Evolutionary conservation across 2,888 invertebrate species (phyloP), one percentile per base, ranked within the genome.

Genomic region (Neoscelio sp.): DNA sequence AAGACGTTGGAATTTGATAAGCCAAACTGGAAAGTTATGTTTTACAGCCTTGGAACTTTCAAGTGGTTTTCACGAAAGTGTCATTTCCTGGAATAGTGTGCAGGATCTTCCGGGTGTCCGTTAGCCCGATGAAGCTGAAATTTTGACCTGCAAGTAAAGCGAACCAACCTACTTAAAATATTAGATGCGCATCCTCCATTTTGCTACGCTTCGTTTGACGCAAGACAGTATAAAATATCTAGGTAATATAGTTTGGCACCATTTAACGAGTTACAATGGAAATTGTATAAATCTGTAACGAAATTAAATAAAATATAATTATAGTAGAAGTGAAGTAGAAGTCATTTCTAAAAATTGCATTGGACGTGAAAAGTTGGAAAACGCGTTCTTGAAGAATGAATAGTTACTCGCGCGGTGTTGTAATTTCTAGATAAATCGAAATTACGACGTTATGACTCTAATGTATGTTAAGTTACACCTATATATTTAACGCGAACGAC

Each of bases 301-400:
- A n/a, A n/a, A n/a, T n/a, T n/a, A n/a, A n/a, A n/a, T n/a, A n/a
- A n/a, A n/a, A n/a, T n/a, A n/a, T n/a, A n/a, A n/a, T n/a, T n/a
- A n/a, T n/a, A n/a, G n/a, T n/a, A n/a, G n/a, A n/a, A n/a, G n/a
- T n/a, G n/a, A n/a, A n/a, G n/a, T n/a, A n/a, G n/a, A n/a, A n/a
- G 54, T 38, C 38, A 10, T 23, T 65, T 30, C 40, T 50, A 65
- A 65, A 65, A 65, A 23, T 65, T 38, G 10, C 50, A 50, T 28
- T 64, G 50, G 28, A 2, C 38, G 17, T 50, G 38, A 50, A 50
- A 28, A 40, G 48, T n/a, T 40, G 64, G 26, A 15, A 64, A 38
- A 64, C 50, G 48, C 12, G 65, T 65, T 65, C 50, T 52, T 52
- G 28, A 52, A 65, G 52, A 65, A 65, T 65, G 52, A 52, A 65